Evolutionary conservation across 2,888 invertebrate species (phyloP).

Genomic region (Amphipoea oculea): DNA sequence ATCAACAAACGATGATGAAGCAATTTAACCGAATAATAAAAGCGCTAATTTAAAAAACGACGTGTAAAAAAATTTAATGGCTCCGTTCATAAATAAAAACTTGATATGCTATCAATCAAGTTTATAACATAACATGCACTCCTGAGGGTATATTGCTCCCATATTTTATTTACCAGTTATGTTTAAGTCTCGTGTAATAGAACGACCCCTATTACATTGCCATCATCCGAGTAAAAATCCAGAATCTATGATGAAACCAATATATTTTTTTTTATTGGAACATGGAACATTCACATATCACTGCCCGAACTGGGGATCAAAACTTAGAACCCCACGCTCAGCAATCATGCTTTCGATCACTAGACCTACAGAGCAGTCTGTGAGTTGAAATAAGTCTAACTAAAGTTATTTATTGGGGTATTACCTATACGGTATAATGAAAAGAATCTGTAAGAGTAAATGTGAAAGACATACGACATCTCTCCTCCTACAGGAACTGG

Average conservation of each 20-base stretch:
- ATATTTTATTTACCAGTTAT: background rate
- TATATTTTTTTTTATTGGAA: background rate
- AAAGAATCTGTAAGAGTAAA: no score
- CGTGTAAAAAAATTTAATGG: background rate
- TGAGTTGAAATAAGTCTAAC: background rate
- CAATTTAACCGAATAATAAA: constrained; percentile 20
- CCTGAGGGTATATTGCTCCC: background rate
- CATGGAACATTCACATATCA: background rate
- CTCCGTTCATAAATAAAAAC: background rate
- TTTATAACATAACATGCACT: background rate
- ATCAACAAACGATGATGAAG: constrained; percentile 29
- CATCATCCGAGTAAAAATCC: background rate
- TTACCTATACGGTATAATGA: no score
- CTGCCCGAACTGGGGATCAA: background rate
- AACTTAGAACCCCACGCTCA: background rate
- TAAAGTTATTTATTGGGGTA: no score
- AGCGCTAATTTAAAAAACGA: constrained; percentile 2
- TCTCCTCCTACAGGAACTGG: constrained; percentile 94
- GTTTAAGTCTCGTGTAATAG: background rate
- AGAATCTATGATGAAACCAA: background rate
- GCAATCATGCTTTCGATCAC: background rate
- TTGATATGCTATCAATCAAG: background rate
- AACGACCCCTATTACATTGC: background rate
- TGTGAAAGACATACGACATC: constrained; percentile 91
- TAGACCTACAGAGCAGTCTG: background rate